These are phyloP conservation scores for Apantesis nais DNA, from an alignment of 2,888 invertebrate genomes.

Conservation along the genomic window DNA sequence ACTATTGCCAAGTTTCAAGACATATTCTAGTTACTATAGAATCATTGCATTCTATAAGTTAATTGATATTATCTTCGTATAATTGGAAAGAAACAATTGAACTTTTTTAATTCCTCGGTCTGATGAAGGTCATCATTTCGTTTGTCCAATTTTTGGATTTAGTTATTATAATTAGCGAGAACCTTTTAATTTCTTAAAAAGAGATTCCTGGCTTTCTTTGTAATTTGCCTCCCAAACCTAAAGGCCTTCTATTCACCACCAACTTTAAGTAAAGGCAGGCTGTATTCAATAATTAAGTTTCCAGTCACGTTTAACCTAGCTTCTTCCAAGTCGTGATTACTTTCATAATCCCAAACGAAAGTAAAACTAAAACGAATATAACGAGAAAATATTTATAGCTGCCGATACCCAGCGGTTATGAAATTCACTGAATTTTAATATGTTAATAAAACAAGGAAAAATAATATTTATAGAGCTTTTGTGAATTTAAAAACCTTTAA, in stretches of 20 bases:
- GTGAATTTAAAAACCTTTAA: background rate
- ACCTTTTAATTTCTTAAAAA: background rate
- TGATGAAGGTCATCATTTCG: background rate
- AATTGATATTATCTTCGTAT: background rate
- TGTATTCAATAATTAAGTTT: constrained; percentile 19
- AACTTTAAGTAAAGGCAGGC: constrained; percentile 11
- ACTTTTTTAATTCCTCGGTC: background rate
- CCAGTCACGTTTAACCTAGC: constrained; percentile 35
- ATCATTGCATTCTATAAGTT: background rate
- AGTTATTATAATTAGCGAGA: background rate
- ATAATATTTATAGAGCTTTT: constrained; percentile 1
- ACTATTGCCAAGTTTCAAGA: background rate
- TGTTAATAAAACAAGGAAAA: background rate
- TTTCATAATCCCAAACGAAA: constrained; percentile 32
- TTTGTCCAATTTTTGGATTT: background rate
- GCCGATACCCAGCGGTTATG: constrained; percentile 1
- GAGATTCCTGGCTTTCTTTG: background rate
- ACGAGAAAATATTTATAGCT: constrained; percentile 28
- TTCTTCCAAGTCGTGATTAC: constrained; percentile 26
- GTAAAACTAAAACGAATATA: constrained; percentile 32
- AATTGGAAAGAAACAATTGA: background rate
- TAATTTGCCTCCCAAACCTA: background rate
- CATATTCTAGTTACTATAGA: background rate
- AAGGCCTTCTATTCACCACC: background rate
- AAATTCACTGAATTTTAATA: constrained; percentile 14